Conservation (phyloP, 2,797 vertebrate species). For the Pseudomugil tenellus region DNA sequence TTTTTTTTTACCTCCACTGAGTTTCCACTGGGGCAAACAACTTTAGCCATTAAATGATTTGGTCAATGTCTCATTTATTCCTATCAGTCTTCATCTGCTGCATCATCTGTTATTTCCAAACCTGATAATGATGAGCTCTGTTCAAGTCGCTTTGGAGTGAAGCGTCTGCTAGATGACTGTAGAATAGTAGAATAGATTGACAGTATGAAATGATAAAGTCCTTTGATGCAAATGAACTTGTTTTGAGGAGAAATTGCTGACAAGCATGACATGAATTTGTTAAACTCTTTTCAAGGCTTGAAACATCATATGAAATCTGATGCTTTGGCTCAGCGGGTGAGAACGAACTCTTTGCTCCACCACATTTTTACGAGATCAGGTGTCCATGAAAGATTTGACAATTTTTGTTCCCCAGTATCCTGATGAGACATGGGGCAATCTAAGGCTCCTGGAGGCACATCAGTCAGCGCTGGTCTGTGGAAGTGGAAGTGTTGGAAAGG, state of each 20-base stretch:
- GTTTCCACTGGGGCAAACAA: neutral
- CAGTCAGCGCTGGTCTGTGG: constrained; percentile 59
- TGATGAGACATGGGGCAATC: constrained; percentile 32
- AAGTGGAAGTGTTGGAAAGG: constrained; percentile 68
- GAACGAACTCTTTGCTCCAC: constrained; percentile 9
- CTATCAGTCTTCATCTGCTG: neutral
- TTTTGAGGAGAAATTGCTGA: neutral
- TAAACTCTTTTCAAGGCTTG: neutral
- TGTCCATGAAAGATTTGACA: constrained; percentile 40
- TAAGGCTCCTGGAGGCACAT: constrained; percentile 52
- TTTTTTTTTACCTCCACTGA: neutral
- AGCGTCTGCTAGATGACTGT: too few relatives aligned
- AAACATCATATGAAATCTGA: constrained; percentile 1
- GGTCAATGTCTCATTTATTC: neutral
- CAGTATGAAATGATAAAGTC: neutral
- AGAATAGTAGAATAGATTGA: neutral
- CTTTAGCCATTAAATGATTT: neutral
- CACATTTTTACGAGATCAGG: constrained; percentile 35
- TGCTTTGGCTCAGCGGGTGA: neutral
- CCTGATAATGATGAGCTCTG: neutral
- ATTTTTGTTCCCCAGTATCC: constrained; percentile 47
- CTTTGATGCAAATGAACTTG: neutral
- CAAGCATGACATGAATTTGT: neutral
- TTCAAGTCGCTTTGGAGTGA: neutral
- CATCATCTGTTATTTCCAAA: neutral